Evolutionary conservation across 1,140 invertebrate genomes (phyloP).

Genomic region (Stegodyphus mimosarum): DNA sequence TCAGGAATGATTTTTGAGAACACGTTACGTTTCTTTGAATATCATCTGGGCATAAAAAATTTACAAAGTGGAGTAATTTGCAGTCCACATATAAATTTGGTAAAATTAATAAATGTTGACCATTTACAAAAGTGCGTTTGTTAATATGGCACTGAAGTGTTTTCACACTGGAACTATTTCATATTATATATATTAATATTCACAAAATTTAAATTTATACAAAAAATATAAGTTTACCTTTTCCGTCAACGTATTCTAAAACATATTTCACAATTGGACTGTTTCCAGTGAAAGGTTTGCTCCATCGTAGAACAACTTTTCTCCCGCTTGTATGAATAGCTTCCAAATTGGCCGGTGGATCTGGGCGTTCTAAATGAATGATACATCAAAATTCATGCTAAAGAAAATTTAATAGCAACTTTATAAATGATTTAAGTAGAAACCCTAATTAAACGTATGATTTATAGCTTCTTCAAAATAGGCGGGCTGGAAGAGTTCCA

Average conservation of each 20-base stretch:
- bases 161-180: no score
- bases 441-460: conserved; percentile 9
- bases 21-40: no score
- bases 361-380: conserved; percentile 68
- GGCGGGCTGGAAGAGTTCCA: not conserved
- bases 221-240: conserved; percentile 60
- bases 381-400: not conserved
- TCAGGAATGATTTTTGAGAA: no score
- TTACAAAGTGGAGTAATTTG: no score
- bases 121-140: no score
- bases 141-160: no score
- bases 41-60: no score
- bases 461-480: not conserved
- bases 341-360: conserved; percentile 68
- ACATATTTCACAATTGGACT: conserved; percentile 70
- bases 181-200: not conserved
- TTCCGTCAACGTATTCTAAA: conserved; percentile 65
- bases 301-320: conserved; percentile 68
- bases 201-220: not conserved
- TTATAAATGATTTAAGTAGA: not conserved
- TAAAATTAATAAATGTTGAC: no score
- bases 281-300: conserved; percentile 71
- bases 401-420: no score
- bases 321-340: conserved; percentile 67
- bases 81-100: no score